Evolutionary conservation across 2,888 invertebrate species (phyloP), one percentile per base, ranked within the genome.

Genomic region (Stenodera caucasica): DNA sequence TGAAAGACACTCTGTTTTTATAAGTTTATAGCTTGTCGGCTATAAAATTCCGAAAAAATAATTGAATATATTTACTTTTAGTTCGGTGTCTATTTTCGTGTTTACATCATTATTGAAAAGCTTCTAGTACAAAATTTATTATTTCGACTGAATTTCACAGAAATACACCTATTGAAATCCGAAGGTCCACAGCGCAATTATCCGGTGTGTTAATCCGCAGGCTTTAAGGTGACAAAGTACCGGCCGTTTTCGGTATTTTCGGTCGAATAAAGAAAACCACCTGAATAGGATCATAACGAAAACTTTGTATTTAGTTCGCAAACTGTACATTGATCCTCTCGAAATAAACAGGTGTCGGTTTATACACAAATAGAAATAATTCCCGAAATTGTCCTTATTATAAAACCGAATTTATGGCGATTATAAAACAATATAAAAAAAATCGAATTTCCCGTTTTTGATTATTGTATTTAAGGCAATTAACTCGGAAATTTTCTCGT

Each of bases 401-500:
- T 2, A 8, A 6, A 2, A 11, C 2, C 26, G n/a, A n/a, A n/a
- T n/a, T n/a, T n/a, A n/a, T n/a, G n/a, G 2, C 40, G 18, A 7
- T 40, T 4, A 40, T 40, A 18, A 40, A 40, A 9, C 40, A 45
- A 45, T 45, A 45, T 18, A 14, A 11, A 32, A 11, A 32, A 12
- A 35, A 35, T 21, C 1, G 18, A 21, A 45, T 45, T 45, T 45
- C 18, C 12, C 12, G 18, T 21, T 45, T 23, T 23, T 23, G 6
- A 45, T 45, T 45, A 45, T 45, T n/a, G 12, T 23, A 21, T 1
- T n/a, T 12, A 9, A 9, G 12, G 61, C 67, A 60, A 68, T 67
- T 67, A 61, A 57, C 18, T 69, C 67, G 63, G 67, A 69, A 66
- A 67, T 68, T 63, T 58, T 52, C 57, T 49, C 56, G 54, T 65